Evolutionary conservation across 2,113 vertebrate genomes (phyloP).

Genomic region (Cisticola juncidis): DNA sequence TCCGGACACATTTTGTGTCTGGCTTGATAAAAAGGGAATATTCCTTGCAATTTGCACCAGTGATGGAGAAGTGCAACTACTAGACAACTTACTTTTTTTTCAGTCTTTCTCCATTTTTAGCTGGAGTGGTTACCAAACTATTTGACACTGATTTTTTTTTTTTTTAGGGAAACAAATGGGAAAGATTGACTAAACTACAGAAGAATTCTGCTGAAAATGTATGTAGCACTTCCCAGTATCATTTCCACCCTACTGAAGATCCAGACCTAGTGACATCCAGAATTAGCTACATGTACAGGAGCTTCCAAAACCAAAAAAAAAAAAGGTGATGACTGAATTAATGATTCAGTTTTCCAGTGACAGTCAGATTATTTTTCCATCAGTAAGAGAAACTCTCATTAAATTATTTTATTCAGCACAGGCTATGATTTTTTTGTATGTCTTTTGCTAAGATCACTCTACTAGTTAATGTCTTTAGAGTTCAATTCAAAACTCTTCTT

Average conservation of each 20-base stretch:
- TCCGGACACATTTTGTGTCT: conserved; percentile 71
- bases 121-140: not conserved
- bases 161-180: not conserved
- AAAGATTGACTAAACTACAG: not conserved
- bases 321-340: not conserved
- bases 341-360: not conserved
- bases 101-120: not conserved
- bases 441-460: not conserved
- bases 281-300: not conserved
- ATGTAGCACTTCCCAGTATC: not conserved
- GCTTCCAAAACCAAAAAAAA: not conserved
- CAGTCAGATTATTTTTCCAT: not conserved
- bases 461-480: not conserved
- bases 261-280: not conserved
- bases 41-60: conserved; percentile 78
- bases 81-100: not conserved
- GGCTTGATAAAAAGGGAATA: conserved; percentile 72
- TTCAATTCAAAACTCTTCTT: not conserved
- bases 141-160: not conserved
- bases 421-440: not conserved
- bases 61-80: conserved; percentile 77
- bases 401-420: not conserved
- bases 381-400: not conserved
- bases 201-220: not conserved
- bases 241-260: not conserved